A percentile compares a stretch with the other conserved stretches of the same genome.
Evolutionary conservation across 37 sponge, comb jelly and placozoan species (phyloP).

Genomic region (Ianthella basta): DNA sequence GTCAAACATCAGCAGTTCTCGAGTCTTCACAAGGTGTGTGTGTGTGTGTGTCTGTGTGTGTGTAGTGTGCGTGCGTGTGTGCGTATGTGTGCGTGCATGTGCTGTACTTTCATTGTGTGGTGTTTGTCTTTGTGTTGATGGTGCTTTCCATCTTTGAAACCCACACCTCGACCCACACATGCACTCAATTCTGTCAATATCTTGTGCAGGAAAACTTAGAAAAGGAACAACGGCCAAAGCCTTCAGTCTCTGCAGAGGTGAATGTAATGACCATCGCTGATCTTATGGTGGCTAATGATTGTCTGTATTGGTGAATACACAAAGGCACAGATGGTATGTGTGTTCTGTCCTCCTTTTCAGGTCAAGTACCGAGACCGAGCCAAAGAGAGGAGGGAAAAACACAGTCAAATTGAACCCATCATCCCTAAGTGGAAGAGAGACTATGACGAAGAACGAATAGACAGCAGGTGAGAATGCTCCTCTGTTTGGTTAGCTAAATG

Average conservation of each 20-base stretch:
- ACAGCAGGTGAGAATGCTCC: too few species aligned
- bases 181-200: too few species aligned
- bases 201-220: constrained; percentile 43
- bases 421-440: constrained; percentile 84
- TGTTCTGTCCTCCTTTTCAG: constrained; percentile 26
- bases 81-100: not conserved
- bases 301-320: too few species aligned
- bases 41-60: constrained; percentile 6
- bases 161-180: too few species aligned
- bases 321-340: too few species aligned
- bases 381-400: constrained; percentile 81
- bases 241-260: constrained; percentile 15
- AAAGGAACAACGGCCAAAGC: not conserved
- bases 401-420: constrained; percentile 67
- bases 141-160: too few species aligned
- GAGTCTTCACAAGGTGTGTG: constrained; percentile 87
- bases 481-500: too few species aligned
- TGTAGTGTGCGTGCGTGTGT: constrained; percentile 3
- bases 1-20: constrained; percentile 92
- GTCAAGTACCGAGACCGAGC: constrained; percentile 86
- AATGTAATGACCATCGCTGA: not conserved
- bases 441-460: constrained; percentile 4
- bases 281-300: not conserved
- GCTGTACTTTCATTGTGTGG: not conserved
- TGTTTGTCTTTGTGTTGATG: not conserved